phyloP scores from a whole-genome alignment of 2,888 invertebrate genomes.

The Thysanoteuthis rhombus region DNA sequence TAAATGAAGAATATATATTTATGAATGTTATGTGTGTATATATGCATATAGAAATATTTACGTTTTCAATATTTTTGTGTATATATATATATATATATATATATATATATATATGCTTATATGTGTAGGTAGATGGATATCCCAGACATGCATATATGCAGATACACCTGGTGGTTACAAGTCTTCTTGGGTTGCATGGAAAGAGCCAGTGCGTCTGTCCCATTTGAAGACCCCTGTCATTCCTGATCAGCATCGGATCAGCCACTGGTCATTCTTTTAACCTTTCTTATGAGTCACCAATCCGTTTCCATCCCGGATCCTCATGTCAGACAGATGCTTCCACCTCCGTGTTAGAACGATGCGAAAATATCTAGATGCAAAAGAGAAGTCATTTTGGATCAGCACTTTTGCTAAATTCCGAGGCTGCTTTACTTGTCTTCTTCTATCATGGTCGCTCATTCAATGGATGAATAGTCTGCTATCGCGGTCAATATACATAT shows the following conservation, averaged over 20 bases:
- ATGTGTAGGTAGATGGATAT: background rate
- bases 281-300: background rate
- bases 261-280: background rate
- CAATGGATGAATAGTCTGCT: background rate
- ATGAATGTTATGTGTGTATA: too few relatives aligned
- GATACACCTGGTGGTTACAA: background rate
- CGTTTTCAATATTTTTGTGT: background rate
- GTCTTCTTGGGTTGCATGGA: background rate
- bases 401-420: background rate
- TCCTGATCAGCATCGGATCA: background rate
- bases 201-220: background rate
- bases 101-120: background rate
- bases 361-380: background rate
- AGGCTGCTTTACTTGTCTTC: background rate
- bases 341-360: background rate
- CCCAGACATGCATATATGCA: background rate
- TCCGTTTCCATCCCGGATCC: background rate
- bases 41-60: too few relatives aligned
- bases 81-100: background rate
- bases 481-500: background rate
- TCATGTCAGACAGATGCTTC: background rate
- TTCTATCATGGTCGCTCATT: background rate
- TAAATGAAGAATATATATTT: background rate
- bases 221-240: background rate
- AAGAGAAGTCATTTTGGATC: background rate